phyloP scores from a whole-genome alignment of 2,113 vertebrate genomes.

The Corythaixoides concolor region DNA sequence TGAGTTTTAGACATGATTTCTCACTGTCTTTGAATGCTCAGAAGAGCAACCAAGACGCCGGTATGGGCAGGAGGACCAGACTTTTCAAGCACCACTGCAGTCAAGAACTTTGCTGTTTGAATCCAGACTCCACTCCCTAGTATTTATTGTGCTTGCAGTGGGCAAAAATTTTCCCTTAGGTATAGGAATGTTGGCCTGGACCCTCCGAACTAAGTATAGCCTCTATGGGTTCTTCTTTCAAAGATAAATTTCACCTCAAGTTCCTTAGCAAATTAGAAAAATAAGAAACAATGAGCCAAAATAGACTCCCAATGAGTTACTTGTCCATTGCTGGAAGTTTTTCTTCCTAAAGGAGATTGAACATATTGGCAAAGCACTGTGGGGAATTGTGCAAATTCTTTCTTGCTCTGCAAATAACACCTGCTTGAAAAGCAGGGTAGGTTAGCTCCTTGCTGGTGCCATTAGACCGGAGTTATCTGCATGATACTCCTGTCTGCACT shows the following conservation, averaged over 20 bases:
- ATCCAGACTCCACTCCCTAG: not conserved
- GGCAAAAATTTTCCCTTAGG: not conserved
- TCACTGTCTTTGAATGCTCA: not conserved
- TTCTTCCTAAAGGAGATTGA: conserved; percentile 19
- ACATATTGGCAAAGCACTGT: not conserved
- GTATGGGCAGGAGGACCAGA: not conserved
- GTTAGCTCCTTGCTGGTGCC: not conserved
- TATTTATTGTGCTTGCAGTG: not conserved
- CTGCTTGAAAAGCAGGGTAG: not conserved
- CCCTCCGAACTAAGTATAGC: not conserved
- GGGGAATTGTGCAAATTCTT: not conserved
- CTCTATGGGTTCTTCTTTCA: not conserved
- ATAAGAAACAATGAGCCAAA: not conserved
- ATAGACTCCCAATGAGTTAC: not conserved
- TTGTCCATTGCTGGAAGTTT: not conserved
- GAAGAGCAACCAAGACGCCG: not conserved
- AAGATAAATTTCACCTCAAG: not conserved
- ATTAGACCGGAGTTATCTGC: not conserved
- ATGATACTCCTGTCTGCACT: not conserved
- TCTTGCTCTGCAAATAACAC: not conserved
- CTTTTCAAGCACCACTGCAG: not conserved
- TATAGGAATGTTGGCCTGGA: not conserved
- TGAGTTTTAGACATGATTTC: not conserved
- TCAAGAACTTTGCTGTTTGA: not conserved
- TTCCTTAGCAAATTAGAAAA: conserved; percentile 6